Percentiles rank a stretch among this genome's conserved stretches.
Evolutionary conservation across 1,140 invertebrate genomes (phyloP).

Genomic region (Drosophila persimilis): DNA sequence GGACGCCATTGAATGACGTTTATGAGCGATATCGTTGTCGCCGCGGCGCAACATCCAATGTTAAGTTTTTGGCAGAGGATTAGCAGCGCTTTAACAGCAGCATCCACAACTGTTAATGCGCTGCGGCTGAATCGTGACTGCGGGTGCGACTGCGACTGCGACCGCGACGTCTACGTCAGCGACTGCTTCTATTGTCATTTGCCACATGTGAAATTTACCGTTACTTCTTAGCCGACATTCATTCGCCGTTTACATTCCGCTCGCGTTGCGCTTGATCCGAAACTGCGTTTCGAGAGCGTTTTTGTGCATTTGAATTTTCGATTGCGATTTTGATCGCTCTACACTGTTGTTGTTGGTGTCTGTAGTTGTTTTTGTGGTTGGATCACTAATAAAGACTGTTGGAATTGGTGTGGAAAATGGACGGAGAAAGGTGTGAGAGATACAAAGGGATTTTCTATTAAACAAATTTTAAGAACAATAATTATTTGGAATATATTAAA

Average conservation of each 20-base stretch:
- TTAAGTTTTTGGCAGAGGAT: slow-evolving; percentile 26
- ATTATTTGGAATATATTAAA: too few species aligned
- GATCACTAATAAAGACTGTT: neutral
- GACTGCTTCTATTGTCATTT: slow-evolving; percentile 72
- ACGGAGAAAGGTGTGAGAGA: too few species aligned
- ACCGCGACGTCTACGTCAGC: slow-evolving; percentile 24
- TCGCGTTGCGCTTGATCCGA: slow-evolving; percentile 31
- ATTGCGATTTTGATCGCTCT: slow-evolving; percentile 16
- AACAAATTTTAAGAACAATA: too few species aligned
- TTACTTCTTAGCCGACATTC: slow-evolving; percentile 74
- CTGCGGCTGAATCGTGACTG: slow-evolving; percentile 40
- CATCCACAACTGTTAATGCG: slow-evolving; percentile 57
- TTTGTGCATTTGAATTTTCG: slow-evolving; percentile 16
- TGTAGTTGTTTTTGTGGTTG: neutral
- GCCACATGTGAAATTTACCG: slow-evolving; percentile 78
- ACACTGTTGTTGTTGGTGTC: neutral
- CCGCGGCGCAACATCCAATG: slow-evolving; percentile 43
- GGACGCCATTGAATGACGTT: slow-evolving; percentile 73
- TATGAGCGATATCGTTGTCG: slow-evolving; percentile 67
- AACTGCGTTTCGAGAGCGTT: slow-evolving; percentile 51
- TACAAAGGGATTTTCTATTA: too few species aligned
- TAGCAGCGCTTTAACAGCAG: slow-evolving; percentile 60
- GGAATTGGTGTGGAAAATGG: too few species aligned
- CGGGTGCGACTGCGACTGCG: slow-evolving; percentile 16
- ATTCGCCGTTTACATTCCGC: slow-evolving; percentile 79